phyloP scores from a whole-genome alignment of 2,888 invertebrate genomes.

The Teleiodes luculella region DNA sequence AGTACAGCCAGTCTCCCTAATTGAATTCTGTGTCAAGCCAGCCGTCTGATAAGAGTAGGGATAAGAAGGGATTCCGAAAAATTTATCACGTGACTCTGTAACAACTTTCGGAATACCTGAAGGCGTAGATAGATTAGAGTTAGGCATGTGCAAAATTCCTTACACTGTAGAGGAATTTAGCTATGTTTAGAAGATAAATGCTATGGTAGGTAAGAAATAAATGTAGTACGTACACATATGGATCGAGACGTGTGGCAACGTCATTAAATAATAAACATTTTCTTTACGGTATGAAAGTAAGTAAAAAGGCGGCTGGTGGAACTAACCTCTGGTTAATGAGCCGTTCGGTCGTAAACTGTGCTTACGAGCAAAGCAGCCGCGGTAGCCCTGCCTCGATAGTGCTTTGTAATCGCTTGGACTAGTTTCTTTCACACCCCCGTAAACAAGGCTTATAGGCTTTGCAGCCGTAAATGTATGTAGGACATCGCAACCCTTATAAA shows the following conservation, averaged over 20 bases:
- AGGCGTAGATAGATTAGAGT: not conserved
- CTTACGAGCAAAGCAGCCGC: slow-evolving; percentile 4
- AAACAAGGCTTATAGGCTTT: slow-evolving; percentile 8
- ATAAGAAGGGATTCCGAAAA: slow-evolving; percentile 7
- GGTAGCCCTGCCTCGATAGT: not conserved
- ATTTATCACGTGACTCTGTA: not conserved
- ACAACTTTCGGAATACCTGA: slow-evolving; percentile 3
- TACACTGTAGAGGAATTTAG: not conserved
- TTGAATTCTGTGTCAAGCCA: not conserved
- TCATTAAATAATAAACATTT: not conserved
- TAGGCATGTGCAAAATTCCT: not conserved
- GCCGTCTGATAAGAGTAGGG: slow-evolving; percentile 4
- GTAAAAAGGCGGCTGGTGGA: not conserved
- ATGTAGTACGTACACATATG: not conserved
- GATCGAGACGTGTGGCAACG: no score
- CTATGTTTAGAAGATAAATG: not conserved
- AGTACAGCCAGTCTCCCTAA: not conserved
- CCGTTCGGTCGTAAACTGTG: slow-evolving; percentile 10
- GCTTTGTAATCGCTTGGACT: slow-evolving; percentile 11
- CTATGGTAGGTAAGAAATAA: not conserved
- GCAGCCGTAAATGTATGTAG: not conserved
- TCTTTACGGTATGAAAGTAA: slow-evolving; percentile 5
- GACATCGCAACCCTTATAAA: not conserved
- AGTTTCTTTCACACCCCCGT: slow-evolving; percentile 9
- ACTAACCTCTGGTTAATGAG: slow-evolving; percentile 5